These are phyloP conservation scores for Rhagium mordax DNA, from an alignment of 2,888 invertebrate species.

Conservation along the genomic window DNA sequence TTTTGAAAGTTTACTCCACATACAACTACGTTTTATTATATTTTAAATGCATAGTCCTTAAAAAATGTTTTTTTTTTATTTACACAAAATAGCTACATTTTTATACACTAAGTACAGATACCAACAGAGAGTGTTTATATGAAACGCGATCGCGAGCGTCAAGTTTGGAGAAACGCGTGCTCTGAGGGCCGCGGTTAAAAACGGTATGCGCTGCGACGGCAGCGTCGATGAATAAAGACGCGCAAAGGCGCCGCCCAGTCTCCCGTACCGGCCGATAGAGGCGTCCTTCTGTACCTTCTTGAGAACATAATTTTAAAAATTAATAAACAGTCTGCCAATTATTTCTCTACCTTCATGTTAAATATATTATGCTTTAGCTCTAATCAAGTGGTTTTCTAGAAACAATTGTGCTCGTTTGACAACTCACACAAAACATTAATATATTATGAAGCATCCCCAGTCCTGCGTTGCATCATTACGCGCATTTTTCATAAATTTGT, in stretches of 20 bases:
- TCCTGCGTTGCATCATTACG: too few relatives aligned
- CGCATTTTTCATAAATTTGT: too few relatives aligned
- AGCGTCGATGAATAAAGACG: slow-evolving; percentile 60
- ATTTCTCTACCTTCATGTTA: background rate
- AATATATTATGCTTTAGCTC: background rate
- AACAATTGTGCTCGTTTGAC: too few relatives aligned
- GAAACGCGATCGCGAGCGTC: slow-evolving; percentile 44
- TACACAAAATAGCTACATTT: slow-evolving; percentile 10
- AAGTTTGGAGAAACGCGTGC: slow-evolving; percentile 58
- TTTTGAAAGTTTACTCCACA: background rate
- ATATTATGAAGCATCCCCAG: too few relatives aligned
- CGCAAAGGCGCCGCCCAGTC: slow-evolving; percentile 67
- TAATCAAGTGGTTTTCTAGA: too few relatives aligned
- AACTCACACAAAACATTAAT: too few relatives aligned
- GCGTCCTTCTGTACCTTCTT: slow-evolving; percentile 52
- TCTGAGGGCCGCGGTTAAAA: slow-evolving; percentile 68
- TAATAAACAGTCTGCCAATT: background rate
- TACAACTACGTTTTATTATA: background rate
- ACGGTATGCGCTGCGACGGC: slow-evolving; percentile 63
- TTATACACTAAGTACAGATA: slow-evolving; percentile 9
- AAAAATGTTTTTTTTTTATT: background rate
- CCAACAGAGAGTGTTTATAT: background rate
- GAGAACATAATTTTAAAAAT: slow-evolving; percentile 8
- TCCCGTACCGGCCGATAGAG: slow-evolving; percentile 57
- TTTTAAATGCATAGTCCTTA: background rate